Percentiles rank a stretch among this genome's conserved stretches.
Evolutionary conservation across 2,797 vertebrate genomes (phyloP).

Genomic region (Acomys russatus): DNA sequence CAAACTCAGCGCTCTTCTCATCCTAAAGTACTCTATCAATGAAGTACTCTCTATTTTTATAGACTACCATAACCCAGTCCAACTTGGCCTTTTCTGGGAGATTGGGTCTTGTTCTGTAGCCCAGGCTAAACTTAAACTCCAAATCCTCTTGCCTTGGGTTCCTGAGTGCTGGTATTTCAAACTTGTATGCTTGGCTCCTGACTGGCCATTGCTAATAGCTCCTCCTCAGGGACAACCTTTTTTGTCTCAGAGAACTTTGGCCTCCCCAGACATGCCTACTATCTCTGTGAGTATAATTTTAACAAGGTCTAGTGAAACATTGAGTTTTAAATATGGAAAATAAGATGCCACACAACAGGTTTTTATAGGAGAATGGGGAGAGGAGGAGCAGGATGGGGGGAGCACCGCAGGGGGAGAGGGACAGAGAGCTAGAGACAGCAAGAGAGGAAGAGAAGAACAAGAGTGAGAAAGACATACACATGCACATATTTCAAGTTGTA

Average conservation of each 20-base stretch:
- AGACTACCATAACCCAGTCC: neutral
- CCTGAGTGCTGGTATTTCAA: neutral
- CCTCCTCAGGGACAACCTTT: neutral
- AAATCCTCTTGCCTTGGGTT: neutral
- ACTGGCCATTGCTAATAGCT: neutral
- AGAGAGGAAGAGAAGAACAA: no score
- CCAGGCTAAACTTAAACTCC: neutral
- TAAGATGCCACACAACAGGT: no score
- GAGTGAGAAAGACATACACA: no score
- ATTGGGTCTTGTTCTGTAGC: neutral
- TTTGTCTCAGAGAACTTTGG: conserved; percentile 7
- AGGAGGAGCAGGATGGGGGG: no score
- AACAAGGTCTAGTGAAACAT: neutral
- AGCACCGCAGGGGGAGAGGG: no score
- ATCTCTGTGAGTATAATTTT: neutral
- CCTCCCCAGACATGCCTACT: neutral
- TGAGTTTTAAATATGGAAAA: no score
- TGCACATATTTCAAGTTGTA: no score
- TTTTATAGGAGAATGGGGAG: no score
- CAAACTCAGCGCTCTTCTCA: neutral
- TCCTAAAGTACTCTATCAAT: neutral
- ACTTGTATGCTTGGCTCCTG: neutral
- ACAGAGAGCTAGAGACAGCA: no score
- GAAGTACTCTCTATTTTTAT: neutral
- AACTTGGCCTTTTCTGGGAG: no score